A percentile compares a stretch with the other conserved stretches of the same genome.
phyloP scores from a whole-genome alignment of 2,797 vertebrate species.

The Sebastes wilsoni region DNA sequence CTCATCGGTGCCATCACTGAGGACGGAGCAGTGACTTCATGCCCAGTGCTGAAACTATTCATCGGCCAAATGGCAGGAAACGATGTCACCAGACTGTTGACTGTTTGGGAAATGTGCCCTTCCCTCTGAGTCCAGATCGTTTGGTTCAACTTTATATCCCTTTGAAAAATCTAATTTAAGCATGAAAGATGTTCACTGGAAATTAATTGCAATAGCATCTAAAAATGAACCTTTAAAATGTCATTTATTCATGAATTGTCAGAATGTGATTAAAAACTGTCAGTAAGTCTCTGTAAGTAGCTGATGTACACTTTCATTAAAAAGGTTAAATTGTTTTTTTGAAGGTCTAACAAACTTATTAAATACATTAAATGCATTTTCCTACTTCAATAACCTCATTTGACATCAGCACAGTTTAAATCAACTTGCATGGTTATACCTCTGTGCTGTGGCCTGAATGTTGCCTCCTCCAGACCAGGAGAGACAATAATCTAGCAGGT shows the following conservation, averaged over 20 bases:
- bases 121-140: conserved; percentile 11
- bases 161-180: conserved; percentile 7
- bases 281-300: not conserved
- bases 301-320: not conserved
- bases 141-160: conserved; percentile 22
- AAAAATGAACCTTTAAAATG: not conserved
- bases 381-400: too few relatives aligned
- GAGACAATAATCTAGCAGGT: too few relatives aligned
- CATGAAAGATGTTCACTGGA: not conserved
- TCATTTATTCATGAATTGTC: not conserved
- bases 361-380: not conserved
- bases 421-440: too few relatives aligned
- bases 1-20: conserved; percentile 30
- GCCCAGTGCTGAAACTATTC: conserved; percentile 11
- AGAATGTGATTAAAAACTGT: not conserved
- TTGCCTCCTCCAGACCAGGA: too few relatives aligned
- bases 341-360: not conserved
- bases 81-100: conserved; percentile 32
- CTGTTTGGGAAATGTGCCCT: conserved; percentile 18
- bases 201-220: not conserved
- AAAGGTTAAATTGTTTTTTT: not conserved
- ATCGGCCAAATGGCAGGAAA: conserved; percentile 41
- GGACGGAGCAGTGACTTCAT: conserved; percentile 23
- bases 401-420: too few relatives aligned
- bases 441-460: too few relatives aligned